A percentile compares a stretch with the other conserved stretches of the same genome.
Conservation (phyloP, 2,888 invertebrate species). For the Sialis fuliginosa region DNA sequence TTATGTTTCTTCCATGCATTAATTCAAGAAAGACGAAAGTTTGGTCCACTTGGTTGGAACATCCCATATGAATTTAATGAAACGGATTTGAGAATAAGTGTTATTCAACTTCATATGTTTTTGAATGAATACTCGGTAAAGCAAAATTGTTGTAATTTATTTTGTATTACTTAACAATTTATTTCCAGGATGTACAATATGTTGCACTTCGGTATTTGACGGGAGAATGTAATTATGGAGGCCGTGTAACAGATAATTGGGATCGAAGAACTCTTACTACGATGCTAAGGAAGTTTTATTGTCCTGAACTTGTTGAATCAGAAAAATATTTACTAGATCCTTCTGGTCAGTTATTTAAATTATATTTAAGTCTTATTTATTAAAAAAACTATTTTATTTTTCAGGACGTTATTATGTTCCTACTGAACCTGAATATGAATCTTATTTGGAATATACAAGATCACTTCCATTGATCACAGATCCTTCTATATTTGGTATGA, state of each 20-base stretch:
- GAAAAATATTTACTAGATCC: slow-evolving; percentile 50
- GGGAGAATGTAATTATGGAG: slow-evolving; percentile 93
- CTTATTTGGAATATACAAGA: slow-evolving; percentile 46
- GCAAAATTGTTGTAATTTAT: not conserved
- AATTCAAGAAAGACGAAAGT: slow-evolving; percentile 77
- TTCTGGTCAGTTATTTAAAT: slow-evolving; percentile 24
- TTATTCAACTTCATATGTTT: slow-evolving; percentile 76
- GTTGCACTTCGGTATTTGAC: slow-evolving; percentile 79
- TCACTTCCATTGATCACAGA: slow-evolving; percentile 58
- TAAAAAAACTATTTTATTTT: slow-evolving; percentile 8
- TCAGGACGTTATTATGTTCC: slow-evolving; percentile 56
- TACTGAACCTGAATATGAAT: slow-evolving; percentile 48
- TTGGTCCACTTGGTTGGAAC: slow-evolving; percentile 91
- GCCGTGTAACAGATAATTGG: slow-evolving; percentile 91
- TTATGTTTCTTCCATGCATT: slow-evolving; percentile 91
- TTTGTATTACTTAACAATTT: not conserved
- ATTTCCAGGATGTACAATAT: slow-evolving; percentile 50
- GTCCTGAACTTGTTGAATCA: slow-evolving; percentile 42
- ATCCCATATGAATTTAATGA: slow-evolving; percentile 92
- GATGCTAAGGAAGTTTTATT: slow-evolving; percentile 65
- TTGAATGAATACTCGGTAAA: slow-evolving; percentile 56
- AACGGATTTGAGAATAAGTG: slow-evolving; percentile 78
- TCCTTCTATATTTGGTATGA: slow-evolving; percentile 82
- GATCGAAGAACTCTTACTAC: slow-evolving; percentile 75
- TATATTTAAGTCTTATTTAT: not conserved